These are phyloP conservation scores for Sternotherus odoratus DNA, from an alignment of 2,797 vertebrate species.

Conservation along the genomic window DNA sequence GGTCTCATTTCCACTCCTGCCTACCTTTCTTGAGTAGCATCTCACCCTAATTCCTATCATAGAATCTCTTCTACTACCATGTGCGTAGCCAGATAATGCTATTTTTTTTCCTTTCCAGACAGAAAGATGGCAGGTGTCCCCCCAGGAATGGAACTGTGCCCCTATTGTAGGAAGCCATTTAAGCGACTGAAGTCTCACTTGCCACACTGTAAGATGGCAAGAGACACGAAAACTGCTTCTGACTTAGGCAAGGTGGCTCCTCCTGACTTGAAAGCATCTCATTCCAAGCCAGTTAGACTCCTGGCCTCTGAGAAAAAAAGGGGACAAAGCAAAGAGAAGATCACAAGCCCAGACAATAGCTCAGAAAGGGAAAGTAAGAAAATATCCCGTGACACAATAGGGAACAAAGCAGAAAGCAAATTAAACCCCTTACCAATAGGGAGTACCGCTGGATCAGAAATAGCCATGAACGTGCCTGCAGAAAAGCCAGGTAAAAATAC, in stretches of 20 bases:
- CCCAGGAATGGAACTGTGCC: conserved; percentile 82
- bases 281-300: not conserved
- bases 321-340: not conserved
- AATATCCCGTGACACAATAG: not conserved
- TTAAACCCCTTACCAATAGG: not conserved
- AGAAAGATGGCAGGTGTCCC: conserved; percentile 24
- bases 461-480: not conserved
- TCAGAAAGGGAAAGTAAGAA: not conserved
- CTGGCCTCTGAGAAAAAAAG: not conserved
- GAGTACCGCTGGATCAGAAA: not conserved
- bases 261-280: not conserved
- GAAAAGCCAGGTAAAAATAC: not conserved
- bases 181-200: conserved; percentile 91
- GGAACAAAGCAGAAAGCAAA: not conserved
- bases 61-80: not conserved
- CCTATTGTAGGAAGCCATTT: conserved; percentile 87
- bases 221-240: not conserved
- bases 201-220: conserved; percentile 86
- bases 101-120: not conserved
- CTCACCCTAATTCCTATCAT: not conserved
- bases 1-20: not conserved
- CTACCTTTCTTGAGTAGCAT: not conserved
- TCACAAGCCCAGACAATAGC: not conserved
- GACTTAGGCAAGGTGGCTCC: not conserved
- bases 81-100: not conserved